Evolutionary conservation across 2,797 vertebrate species (phyloP).

Genomic region (Coranthus polyacanthus): DNA sequence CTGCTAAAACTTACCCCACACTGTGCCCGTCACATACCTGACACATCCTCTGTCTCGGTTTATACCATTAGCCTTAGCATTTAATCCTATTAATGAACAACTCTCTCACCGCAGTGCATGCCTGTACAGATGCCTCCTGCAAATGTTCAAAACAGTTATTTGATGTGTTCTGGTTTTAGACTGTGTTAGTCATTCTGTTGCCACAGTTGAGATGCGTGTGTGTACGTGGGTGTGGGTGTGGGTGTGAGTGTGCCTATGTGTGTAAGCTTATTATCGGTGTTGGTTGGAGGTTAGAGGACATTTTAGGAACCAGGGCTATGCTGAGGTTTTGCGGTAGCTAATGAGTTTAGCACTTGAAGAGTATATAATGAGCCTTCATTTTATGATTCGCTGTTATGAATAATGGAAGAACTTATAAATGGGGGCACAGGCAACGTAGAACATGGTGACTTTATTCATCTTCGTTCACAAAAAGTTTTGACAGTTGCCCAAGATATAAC

Average conservation of each 20-base stretch:
- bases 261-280: slow-evolving; percentile 72
- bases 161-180: slow-evolving; percentile 78
- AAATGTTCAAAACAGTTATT: slow-evolving; percentile 72
- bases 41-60: slow-evolving; percentile 78
- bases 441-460: slow-evolving; percentile 70
- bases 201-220: slow-evolving; percentile 48
- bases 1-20: slow-evolving; percentile 69
- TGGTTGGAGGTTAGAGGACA: slow-evolving; percentile 77
- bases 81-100: slow-evolving; percentile 84
- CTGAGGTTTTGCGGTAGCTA: slow-evolving; percentile 69
- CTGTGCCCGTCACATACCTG: slow-evolving; percentile 79
- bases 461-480: slow-evolving; percentile 63
- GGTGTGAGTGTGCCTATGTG: slow-evolving; percentile 46
- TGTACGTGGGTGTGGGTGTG: slow-evolving; percentile 17
- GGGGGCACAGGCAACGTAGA: slow-evolving; percentile 64
- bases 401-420: slow-evolving; percentile 78
- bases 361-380: slow-evolving; percentile 83
- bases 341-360: slow-evolving; percentile 80
- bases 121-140: slow-evolving; percentile 61
- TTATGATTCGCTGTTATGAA: slow-evolving; percentile 78
- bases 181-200: slow-evolving; percentile 69
- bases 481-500: slow-evolving; percentile 63
- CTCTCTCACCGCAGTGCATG: slow-evolving; percentile 54
- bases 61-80: slow-evolving; percentile 78
- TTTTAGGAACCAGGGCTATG: slow-evolving; percentile 69